Conservation (phyloP, 2,888 invertebrate species). For the Eustalomyia histrio region DNA sequence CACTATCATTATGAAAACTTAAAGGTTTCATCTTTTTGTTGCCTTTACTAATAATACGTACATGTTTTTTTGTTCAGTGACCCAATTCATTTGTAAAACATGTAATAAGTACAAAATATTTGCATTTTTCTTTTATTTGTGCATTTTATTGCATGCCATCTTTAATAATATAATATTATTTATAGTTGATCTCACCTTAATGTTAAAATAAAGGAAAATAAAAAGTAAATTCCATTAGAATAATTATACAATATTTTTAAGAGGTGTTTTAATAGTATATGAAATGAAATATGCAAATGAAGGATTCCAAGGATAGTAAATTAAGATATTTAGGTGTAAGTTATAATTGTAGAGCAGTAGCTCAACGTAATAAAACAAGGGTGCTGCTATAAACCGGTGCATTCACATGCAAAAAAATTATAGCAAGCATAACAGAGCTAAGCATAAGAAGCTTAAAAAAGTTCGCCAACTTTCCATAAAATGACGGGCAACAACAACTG, state of each 20-base stretch:
- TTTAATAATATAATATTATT: conserved; percentile 58
- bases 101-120: background rate
- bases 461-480: too few species aligned
- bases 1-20: background rate
- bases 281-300: background rate
- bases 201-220: conserved; percentile 6
- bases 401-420: too few species aligned
- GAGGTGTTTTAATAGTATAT: background rate
- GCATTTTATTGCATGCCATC: conserved; percentile 43
- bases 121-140: conserved; percentile 10
- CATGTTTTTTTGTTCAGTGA: conserved; percentile 3
- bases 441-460: too few species aligned
- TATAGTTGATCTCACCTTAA: conserved; percentile 45
- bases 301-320: conserved; percentile 11
- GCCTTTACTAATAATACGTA: background rate
- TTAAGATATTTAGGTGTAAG: background rate
- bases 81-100: conserved; percentile 1
- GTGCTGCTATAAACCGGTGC: too few species aligned
- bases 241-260: conserved; percentile 35
- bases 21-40: background rate
- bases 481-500: too few species aligned
- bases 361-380: too few species aligned
- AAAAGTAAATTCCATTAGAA: conserved; percentile 41
- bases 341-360: background rate
- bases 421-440: too few species aligned